phyloP scores from a whole-genome alignment of 2,888 invertebrate genomes.

The Gymnocheta viridis region DNA sequence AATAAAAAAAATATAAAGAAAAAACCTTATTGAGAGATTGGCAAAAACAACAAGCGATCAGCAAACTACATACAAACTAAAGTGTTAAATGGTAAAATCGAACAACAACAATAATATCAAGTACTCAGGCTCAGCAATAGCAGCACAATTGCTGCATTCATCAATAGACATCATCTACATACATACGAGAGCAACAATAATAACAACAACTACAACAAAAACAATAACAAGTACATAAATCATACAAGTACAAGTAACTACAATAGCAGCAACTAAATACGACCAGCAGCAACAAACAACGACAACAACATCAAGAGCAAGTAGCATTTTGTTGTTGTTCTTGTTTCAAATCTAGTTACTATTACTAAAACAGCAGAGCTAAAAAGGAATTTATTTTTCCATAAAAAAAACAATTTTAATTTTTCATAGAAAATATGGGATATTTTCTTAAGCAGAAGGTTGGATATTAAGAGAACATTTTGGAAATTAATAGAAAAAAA shows the following conservation, averaged over 20 bases:
- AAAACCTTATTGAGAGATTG: constrained; percentile 4
- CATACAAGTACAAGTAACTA: constrained; percentile 28
- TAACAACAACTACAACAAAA: constrained; percentile 11
- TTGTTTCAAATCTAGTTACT: neutral
- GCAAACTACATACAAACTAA: constrained; percentile 42
- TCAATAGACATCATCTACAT: constrained; percentile 56
- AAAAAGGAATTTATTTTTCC: neutral
- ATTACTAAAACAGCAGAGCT: constrained; percentile 8
- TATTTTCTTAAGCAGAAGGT: too few species aligned
- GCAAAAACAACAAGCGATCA: constrained; percentile 43
- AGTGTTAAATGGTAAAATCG: constrained; percentile 62
- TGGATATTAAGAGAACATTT: too few species aligned
- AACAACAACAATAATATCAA: constrained; percentile 41
- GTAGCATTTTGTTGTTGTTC: constrained; percentile 13
- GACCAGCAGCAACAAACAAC: constrained; percentile 1
- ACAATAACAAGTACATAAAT: neutral
- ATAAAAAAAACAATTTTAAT: too few species aligned
- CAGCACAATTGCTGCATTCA: constrained; percentile 48
- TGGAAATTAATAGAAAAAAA: too few species aligned
- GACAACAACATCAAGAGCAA: constrained; percentile 44
- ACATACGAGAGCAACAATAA: constrained; percentile 17
- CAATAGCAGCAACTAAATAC: constrained; percentile 16
- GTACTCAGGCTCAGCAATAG: constrained; percentile 2
- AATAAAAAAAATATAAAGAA: neutral
- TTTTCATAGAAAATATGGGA: too few species aligned